Evolutionary conservation across 64 coral and sea anemone genomes (phyloP).

Genomic region (Orbicella faveolata): DNA sequence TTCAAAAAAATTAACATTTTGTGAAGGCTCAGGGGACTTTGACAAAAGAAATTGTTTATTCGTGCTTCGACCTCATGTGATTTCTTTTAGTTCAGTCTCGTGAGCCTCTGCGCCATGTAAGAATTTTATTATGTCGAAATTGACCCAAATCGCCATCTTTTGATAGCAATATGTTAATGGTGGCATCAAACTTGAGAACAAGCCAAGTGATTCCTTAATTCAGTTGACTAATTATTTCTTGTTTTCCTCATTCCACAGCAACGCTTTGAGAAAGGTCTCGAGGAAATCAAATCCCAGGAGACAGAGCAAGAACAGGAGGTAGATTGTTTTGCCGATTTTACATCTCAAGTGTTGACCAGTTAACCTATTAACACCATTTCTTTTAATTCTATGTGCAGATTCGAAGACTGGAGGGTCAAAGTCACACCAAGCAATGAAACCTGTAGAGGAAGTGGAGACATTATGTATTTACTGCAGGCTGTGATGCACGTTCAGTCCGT

Average conservation of each 20-base stretch:
- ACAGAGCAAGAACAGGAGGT: slow-evolving; percentile 71
- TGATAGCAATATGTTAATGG: not conserved
- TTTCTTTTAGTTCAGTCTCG: no score
- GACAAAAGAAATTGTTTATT: no score
- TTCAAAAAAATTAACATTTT: no score
- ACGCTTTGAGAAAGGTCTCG: slow-evolving; percentile 83
- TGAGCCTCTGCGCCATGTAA: no score
- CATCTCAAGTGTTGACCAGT: no score
- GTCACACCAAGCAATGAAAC: not conserved
- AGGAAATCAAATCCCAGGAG: slow-evolving; percentile 65
- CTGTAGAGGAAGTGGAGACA: not conserved
- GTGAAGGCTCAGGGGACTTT: no score
- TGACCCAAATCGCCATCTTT: no score
- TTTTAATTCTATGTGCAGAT: not conserved
- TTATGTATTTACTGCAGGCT: no score
- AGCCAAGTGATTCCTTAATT: not conserved
- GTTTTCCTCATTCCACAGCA: slow-evolving; percentile 33
- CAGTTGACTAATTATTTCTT: not conserved
- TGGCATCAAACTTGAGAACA: no score
- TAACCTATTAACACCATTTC: not conserved
- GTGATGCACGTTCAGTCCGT: no score
- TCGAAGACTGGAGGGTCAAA: not conserved
- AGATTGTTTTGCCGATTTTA: not conserved
- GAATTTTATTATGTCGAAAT: no score
- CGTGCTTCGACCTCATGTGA: no score